phyloP scores from a whole-genome alignment of 2,797 vertebrate genomes.

The Schizothorax lantsangensis region DNA sequence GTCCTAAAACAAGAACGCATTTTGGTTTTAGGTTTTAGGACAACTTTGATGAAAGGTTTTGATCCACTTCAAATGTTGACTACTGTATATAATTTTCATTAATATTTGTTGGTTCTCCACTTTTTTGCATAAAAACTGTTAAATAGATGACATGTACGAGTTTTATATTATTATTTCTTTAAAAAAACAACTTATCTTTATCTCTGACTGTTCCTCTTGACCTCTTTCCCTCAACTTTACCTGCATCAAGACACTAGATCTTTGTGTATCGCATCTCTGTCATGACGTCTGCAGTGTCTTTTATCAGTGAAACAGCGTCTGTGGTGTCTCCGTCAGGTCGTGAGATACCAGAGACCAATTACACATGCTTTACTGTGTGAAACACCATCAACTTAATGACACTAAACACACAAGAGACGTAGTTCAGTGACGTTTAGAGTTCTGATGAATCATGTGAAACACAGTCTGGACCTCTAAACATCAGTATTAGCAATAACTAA shows the following conservation, averaged over 20 bases:
- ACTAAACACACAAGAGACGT: background rate
- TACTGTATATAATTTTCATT: too few relatives aligned
- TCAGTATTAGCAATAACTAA: background rate
- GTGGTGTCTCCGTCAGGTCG: background rate
- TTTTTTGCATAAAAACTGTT: too few relatives aligned
- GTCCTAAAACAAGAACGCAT: too few relatives aligned
- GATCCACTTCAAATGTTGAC: too few relatives aligned
- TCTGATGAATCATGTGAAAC: background rate
- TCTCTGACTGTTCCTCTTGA: constrained; percentile 8
- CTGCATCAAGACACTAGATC: constrained; percentile 45
- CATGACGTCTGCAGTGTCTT: constrained; percentile 27
- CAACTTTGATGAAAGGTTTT: too few relatives aligned
- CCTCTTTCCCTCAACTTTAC: constrained; percentile 28
- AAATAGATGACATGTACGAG: too few relatives aligned
- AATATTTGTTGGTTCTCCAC: too few relatives aligned
- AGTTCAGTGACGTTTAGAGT: background rate
- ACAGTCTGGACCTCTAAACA: background rate
- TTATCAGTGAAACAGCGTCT: constrained; percentile 44
- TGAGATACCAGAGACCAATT: constrained; percentile 38
- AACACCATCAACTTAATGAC: constrained; percentile 27
- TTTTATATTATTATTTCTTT: too few relatives aligned
- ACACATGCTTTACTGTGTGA: constrained; percentile 46
- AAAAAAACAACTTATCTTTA: background rate
- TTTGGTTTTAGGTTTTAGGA: too few relatives aligned
- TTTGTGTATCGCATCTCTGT: constrained; percentile 38